phyloP scores from a whole-genome alignment of 2,888 invertebrate species.

The Amphipyra tragopoginis region DNA sequence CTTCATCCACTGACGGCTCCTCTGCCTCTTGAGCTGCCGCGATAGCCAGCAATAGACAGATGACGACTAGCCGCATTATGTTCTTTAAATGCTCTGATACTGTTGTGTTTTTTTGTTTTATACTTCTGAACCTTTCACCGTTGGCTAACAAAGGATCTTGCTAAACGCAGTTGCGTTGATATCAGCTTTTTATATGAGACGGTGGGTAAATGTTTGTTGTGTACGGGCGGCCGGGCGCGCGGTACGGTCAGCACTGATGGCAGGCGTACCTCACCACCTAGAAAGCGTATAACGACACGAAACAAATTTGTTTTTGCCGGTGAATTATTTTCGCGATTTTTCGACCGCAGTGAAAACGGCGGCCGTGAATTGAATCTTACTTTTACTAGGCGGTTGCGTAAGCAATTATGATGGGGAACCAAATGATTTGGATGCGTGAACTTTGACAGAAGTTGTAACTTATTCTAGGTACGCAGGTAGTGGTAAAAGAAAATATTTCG shows the following conservation, averaged over 20 bases:
- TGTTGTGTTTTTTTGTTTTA: conserved; percentile 79
- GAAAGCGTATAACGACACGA: conserved; percentile 80
- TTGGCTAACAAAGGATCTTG: conserved; percentile 74
- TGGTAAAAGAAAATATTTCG: background rate
- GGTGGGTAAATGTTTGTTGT: conserved; percentile 71
- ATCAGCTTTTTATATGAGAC: conserved; percentile 69
- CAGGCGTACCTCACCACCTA: conserved; percentile 60
- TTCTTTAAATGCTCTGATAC: conserved; percentile 68
- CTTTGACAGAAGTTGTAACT: conserved; percentile 44
- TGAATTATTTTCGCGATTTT: conserved; percentile 79
- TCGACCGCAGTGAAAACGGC: conserved; percentile 77
- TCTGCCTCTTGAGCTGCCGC: conserved; percentile 73
- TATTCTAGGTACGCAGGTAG: conserved; percentile 25
- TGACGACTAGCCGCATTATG: conserved; percentile 76
- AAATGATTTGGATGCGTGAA: conserved; percentile 49
- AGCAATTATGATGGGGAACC: conserved; percentile 52
- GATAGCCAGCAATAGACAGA: conserved; percentile 72
- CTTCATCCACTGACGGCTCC: conserved; percentile 78
- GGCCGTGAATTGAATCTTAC: conserved; percentile 75
- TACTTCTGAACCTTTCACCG: conserved; percentile 80
- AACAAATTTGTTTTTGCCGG: conserved; percentile 68
- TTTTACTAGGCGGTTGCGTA: conserved; percentile 76
- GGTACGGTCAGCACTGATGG: conserved; percentile 73
- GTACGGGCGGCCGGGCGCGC: conserved; percentile 72
- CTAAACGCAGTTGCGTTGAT: conserved; percentile 65